Base-by-base conservation (phyloP, 2,888 invertebrate species). In the Heliconius sara region DNA sequence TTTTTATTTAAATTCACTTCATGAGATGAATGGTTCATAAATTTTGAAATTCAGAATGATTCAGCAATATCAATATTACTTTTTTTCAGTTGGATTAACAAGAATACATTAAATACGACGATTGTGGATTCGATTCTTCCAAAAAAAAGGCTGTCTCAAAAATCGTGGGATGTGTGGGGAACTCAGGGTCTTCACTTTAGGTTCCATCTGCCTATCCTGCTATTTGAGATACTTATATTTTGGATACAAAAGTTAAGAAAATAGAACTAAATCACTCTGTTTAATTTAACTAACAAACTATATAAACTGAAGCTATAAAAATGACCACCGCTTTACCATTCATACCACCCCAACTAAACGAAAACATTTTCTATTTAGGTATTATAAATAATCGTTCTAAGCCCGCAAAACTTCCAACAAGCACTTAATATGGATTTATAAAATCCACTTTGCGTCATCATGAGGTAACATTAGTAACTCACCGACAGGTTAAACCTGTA, bases 401-500 rank as follows among this genome's bases (percentile, higher is more conserved):
- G 16, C 73, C 30, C 34, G 30, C 73, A 60, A 71, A 73, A 39
- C 60, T 60, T 73, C 60, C 60, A 73, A 73, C 73, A 25, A 34
- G 30, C 73, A 60, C 73, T 73, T 60, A 39, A 60, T 60, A 60
- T 73, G 60, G 73, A 73, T 73, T 73, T 73, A 60, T 60, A 73
- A 73, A 73, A 73, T 60, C 60, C 73, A 73, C 60, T 73, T 60
- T 39, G 34, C 73, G 34, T 60, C 34, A n/a, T 57, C 73, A 39
- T 60, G n/a, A 60, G 34, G 39, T 60, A n/a, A 16, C 34, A 39
- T 60, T 73, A 25, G 60, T 60, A 73, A 60, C 57, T 73, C 60
- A 60, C 73, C 73, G 73, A 73, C 39, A 60, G 73, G 60, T 60
- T 39, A 73, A 57, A 16, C 57, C 57, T 73, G 34, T 34, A 30